These are phyloP conservation scores for Kuschelorhynchus macadamiae DNA, from an alignment of 2,888 invertebrate genomes.

Conservation along the genomic window DNA sequence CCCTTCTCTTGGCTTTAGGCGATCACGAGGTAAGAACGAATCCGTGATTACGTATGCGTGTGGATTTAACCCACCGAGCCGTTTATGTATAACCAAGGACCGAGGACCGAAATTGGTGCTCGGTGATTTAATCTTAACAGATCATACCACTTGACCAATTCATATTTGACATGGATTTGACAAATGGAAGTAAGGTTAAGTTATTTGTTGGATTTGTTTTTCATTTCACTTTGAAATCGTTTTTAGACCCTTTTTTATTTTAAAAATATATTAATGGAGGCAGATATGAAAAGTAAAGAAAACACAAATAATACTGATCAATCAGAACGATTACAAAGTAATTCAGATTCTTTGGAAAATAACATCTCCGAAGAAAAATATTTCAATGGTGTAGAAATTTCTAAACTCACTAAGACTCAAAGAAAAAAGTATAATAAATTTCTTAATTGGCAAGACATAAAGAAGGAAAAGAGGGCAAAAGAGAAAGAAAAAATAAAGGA, in stretches of 20 bases:
- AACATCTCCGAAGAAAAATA: conserved; percentile 4
- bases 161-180: too few relatives aligned
- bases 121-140: too few relatives aligned
- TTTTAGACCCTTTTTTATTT: not conserved
- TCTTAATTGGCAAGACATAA: conserved; percentile 80
- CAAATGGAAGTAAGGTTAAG: too few relatives aligned
- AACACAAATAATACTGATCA: not conserved
- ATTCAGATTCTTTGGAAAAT: not conserved
- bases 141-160: too few relatives aligned
- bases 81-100: too few relatives aligned
- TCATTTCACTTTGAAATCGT: too few relatives aligned
- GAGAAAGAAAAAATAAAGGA: conserved; percentile 79
- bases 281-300: not conserved
- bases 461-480: conserved; percentile 78
- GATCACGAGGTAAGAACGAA: too few relatives aligned
- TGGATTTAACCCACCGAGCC: too few relatives aligned
- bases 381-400: conserved; percentile 67
- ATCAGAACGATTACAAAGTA: not conserved
- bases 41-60: too few relatives aligned
- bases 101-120: too few relatives aligned
- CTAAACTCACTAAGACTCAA: conserved; percentile 66
- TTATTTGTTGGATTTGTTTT: too few relatives aligned
- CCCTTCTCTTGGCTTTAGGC: too few relatives aligned
- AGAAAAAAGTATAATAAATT: conserved; percentile 72
- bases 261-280: not conserved